A percentile compares a stretch with the other conserved stretches of the same genome.
Evolutionary conservation across 2,113 vertebrate species (phyloP).

Genomic region (Holacanthus passer): DNA sequence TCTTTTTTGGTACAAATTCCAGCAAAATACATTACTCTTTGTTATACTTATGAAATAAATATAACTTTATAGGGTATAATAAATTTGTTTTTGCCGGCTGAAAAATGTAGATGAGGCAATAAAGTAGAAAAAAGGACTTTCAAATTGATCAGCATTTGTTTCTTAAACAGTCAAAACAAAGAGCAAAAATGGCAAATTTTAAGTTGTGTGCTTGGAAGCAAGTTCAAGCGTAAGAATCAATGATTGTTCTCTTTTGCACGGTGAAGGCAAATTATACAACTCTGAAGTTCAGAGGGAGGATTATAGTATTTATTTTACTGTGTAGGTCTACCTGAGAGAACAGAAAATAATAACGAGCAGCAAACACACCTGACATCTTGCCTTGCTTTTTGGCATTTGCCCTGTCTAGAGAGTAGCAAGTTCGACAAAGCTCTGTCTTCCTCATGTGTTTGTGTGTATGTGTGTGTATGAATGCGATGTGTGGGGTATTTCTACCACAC

Average conservation of each 20-base stretch:
- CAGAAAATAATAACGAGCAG: conserved; percentile 31
- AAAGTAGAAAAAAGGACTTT: background rate
- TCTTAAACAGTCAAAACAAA: background rate
- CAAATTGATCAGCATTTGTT: background rate
- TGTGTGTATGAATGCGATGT: background rate
- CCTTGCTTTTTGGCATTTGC: conserved; percentile 16
- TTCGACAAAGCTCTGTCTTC: conserved; percentile 57
- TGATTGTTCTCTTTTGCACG: background rate
- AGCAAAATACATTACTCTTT: background rate
- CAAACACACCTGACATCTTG: conserved; percentile 51
- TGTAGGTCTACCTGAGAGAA: background rate
- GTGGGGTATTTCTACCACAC: conserved; percentile 59
- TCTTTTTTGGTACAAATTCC: background rate
- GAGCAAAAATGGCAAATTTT: background rate
- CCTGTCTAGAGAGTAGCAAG: conserved; percentile 14
- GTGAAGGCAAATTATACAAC: background rate
- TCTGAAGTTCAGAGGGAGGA: conserved; percentile 7
- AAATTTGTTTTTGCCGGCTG: background rate
- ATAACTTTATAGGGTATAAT: background rate
- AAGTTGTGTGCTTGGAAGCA: background rate
- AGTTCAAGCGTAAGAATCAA: background rate
- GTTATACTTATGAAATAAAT: background rate
- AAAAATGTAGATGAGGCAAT: background rate
- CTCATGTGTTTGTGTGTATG: conserved; percentile 29
- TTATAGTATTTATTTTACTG: conserved; percentile 17